Conservation (phyloP, 2,888 invertebrate species). For the Oscheius sp. region DNA sequence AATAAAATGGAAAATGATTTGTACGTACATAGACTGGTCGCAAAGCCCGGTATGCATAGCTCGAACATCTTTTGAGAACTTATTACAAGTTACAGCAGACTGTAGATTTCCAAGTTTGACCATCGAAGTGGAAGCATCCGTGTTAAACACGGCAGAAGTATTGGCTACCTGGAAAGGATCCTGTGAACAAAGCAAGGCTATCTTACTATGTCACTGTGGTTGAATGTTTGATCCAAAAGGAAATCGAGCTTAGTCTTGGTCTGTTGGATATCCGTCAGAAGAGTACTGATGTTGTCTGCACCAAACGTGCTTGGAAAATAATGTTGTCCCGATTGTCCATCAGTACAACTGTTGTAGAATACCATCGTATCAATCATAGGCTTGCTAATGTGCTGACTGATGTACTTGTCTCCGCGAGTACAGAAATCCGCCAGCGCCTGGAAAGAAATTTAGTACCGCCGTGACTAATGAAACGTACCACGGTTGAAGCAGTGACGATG, state of each 20-base stretch:
- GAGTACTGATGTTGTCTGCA: constrained; percentile 47
- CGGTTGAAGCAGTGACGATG: constrained; percentile 61
- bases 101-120: constrained; percentile 64
- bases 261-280: constrained; percentile 49
- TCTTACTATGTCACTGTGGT: constrained; percentile 56
- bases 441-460: constrained; percentile 2
- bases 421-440: constrained; percentile 68
- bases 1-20: not conserved
- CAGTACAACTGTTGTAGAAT: constrained; percentile 60
- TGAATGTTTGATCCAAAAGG: constrained; percentile 62
- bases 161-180: constrained; percentile 56
- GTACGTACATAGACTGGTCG: constrained; percentile 61
- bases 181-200: not conserved
- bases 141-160: constrained; percentile 56
- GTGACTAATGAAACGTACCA: constrained; percentile 50
- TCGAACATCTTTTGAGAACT: constrained; percentile 60
- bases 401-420: constrained; percentile 58
- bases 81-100: constrained; percentile 62
- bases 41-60: constrained; percentile 66
- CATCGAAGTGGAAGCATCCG: constrained; percentile 59
- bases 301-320: constrained; percentile 46
- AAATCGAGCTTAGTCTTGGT: constrained; percentile 62
- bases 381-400: constrained; percentile 50
- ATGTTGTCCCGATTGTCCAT: constrained; percentile 55
- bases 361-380: constrained; percentile 59